Evolutionary conservation across 2,113 vertebrate genomes (phyloP).

Genomic region (Epinephelus moara): DNA sequence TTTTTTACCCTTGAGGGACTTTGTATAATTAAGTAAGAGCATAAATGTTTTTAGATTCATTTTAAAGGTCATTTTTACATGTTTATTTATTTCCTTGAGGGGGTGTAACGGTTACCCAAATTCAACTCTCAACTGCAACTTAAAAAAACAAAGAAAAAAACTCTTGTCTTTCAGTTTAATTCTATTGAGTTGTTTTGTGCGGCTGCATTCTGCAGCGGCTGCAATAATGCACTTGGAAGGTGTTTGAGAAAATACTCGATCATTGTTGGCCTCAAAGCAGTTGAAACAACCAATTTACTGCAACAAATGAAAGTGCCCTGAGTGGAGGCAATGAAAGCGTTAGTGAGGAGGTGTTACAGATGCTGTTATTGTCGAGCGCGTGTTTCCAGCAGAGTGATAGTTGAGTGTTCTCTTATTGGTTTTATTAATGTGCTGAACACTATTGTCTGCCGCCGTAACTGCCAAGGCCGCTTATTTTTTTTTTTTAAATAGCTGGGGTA

Average conservation of each 20-base stretch:
- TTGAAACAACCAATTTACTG: slow-evolving; percentile 67
- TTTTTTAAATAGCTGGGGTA: slow-evolving; percentile 23
- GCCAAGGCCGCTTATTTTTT: slow-evolving; percentile 27
- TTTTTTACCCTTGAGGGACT: slow-evolving; percentile 5
- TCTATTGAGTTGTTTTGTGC: slow-evolving; percentile 51
- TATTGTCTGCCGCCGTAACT: slow-evolving; percentile 34
- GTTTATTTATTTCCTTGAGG: background rate
- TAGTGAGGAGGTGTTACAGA: slow-evolving; percentile 62
- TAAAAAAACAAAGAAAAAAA: background rate
- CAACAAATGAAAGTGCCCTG: slow-evolving; percentile 69
- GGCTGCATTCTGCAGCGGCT: slow-evolving; percentile 50
- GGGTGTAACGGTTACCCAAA: background rate
- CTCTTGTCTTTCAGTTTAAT: background rate
- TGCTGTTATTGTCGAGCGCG: slow-evolving; percentile 46
- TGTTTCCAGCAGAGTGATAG: slow-evolving; percentile 33
- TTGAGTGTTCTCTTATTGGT: slow-evolving; percentile 54
- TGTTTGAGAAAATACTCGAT: slow-evolving; percentile 67
- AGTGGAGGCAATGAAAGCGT: slow-evolving; percentile 58
- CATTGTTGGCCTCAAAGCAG: slow-evolving; percentile 69
- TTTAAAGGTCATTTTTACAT: background rate
- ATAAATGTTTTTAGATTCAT: background rate
- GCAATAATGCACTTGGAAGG: slow-evolving; percentile 62
- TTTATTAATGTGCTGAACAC: slow-evolving; percentile 63
- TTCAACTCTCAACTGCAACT: background rate
- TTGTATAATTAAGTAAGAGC: slow-evolving; percentile 25